Conservation (phyloP, 2,888 invertebrate genomes). For the Lordiphosa fenestrarum region DNA sequence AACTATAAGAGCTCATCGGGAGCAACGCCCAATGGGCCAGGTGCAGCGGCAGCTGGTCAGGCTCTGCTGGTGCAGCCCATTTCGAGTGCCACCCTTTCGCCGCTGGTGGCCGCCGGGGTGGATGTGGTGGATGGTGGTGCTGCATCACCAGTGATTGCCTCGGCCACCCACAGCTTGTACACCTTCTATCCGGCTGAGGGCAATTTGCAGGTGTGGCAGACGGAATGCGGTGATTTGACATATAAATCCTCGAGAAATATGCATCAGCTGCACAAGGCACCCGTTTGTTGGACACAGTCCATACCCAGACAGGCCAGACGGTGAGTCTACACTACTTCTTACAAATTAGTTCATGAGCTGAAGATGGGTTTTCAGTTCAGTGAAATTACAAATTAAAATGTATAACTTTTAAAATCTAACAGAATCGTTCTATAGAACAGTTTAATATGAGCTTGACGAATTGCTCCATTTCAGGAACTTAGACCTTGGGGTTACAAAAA, state of each 20-base stretch:
- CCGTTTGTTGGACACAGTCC: slow-evolving; percentile 80
- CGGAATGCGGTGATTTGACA: slow-evolving; percentile 79
- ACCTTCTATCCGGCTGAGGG: slow-evolving; percentile 81
- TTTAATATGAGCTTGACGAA: too few species aligned
- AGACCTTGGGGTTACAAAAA: too few species aligned
- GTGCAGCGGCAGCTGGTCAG: slow-evolving; percentile 59
- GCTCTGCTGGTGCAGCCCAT: slow-evolving; percentile 77
- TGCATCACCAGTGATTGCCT: slow-evolving; percentile 78
- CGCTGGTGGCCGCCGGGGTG: slow-evolving; percentile 65
- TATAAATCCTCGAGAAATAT: slow-evolving; percentile 79
- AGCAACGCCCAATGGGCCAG: slow-evolving; percentile 17
- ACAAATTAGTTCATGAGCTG: too few species aligned
- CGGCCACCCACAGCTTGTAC: slow-evolving; percentile 79
- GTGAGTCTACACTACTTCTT: slow-evolving; percentile 53
- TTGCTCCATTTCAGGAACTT: too few species aligned
- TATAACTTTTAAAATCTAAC: too few species aligned
- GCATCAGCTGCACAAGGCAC: slow-evolving; percentile 79
- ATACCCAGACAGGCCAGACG: slow-evolving; percentile 81
- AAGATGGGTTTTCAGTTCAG: too few species aligned
- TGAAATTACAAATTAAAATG: too few species aligned
- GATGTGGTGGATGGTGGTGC: slow-evolving; percentile 67
- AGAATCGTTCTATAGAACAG: too few species aligned
- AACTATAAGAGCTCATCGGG: slow-evolving; percentile 71
- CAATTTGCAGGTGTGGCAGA: slow-evolving; percentile 80
- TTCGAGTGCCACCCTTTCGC: slow-evolving; percentile 75